Evolutionary conservation across 2,113 vertebrate species (phyloP), one percentile per base, ranked within the genome.

Genomic region (rabbit (Oryctolagus cuniculus)): DNA sequence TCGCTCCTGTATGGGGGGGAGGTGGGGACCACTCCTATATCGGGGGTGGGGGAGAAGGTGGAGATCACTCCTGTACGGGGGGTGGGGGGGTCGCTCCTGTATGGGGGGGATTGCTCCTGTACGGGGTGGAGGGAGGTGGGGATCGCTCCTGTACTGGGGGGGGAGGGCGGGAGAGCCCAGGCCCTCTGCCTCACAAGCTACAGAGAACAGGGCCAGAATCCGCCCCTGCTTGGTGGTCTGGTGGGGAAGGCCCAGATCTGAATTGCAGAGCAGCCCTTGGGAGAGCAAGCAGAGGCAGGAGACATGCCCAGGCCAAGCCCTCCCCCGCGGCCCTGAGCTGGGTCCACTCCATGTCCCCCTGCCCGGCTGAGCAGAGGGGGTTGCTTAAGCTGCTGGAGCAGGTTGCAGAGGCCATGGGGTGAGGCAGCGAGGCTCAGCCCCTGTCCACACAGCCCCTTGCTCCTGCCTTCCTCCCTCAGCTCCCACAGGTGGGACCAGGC

Each of bases 331-430:
- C 38, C 38, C 38, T 38, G 55, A 19, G 55, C 3, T 16, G 55
- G 3, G 55, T 58, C 55, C 55, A 58, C 10, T 13, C 55, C 10
- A 58, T 16, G 55, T 19, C 55, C 55, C 19, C 55, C 79, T 17
- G 15, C 34, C 27, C 5, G 22, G 12, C 49, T 34, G 72, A 17
- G 27, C 34, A 88, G n/a, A 87, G 38, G 53, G 34, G 25, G 17
- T 4, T 29, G 73, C 6, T 16, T 24, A 11, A 25, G 55, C 6
- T 4, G 12, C 38, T 3, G 19, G 10, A n/a, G n/a, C 24, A 10
- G 3, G 10, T 16, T 34, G 29, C 25, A 55, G 70, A 64, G 13
- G 13, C 0, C 0, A 36, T 34, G 5, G 16, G 8, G 16, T n/a
- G 77, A 12, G 21, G 61, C 36, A 19, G 1, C 0, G 1, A 61